phyloP scores from a whole-genome alignment of 2,888 invertebrate species.

The Andrena dorsata region DNA sequence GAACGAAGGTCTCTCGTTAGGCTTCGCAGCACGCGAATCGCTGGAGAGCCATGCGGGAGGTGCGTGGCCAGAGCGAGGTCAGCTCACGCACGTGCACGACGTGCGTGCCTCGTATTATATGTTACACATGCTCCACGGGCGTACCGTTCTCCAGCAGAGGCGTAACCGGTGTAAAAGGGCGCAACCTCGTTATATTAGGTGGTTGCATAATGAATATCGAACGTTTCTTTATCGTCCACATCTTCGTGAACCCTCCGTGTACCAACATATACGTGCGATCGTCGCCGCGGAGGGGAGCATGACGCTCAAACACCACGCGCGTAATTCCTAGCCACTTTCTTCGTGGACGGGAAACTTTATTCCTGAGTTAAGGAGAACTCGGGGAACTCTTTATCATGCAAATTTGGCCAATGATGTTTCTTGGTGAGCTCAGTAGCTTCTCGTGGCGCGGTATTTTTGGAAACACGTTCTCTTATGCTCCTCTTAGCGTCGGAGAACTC shows the following conservation, averaged over 20 bases:
- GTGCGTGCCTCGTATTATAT: conserved; percentile 60
- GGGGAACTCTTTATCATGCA: too few relatives aligned
- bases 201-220: conserved; percentile 47
- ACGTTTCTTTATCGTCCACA: conserved; percentile 23
- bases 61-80: conserved; percentile 81
- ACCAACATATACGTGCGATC: too few relatives aligned
- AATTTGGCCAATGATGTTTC: too few relatives aligned
- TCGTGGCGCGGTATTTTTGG: too few relatives aligned
- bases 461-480: too few relatives aligned
- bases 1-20: conserved; percentile 58
- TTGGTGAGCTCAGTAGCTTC: too few relatives aligned
- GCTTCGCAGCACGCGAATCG: conserved; percentile 65
- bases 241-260: conserved; percentile 1
- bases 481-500: too few relatives aligned
- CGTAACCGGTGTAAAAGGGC: conserved; percentile 46
- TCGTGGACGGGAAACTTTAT: too few relatives aligned
- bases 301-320: neutral
- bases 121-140: conserved; percentile 34
- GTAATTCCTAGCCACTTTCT: too few relatives aligned
- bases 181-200: conserved; percentile 43
- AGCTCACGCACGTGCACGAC: conserved; percentile 75
- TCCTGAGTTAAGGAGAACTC: too few relatives aligned
- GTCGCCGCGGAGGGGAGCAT: neutral
- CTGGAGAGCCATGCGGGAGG: conserved; percentile 74
- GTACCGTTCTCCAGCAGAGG: conserved; percentile 53